Evolutionary conservation across 37 sponge, comb jelly and placozoan species (phyloP), one percentile per base, ranked within the genome.

Genomic region (Ianthella basta): DNA sequence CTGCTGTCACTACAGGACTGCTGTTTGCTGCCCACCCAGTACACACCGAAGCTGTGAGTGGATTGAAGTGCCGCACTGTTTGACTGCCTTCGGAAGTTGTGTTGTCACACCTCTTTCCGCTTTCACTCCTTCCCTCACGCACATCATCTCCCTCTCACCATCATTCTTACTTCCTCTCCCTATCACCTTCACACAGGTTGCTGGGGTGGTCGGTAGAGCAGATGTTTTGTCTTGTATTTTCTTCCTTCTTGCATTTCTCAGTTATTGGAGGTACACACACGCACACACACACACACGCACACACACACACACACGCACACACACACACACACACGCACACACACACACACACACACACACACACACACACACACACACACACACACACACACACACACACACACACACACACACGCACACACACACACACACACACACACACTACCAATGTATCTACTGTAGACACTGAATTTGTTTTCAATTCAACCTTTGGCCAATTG

Each of bases 161-260:
- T 61, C 2, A 61, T n/a, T 61, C 29, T 13, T n/a, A 6, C 12
- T 61, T 5, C 25, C 16, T 29, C 29, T 13, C 40, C 23, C 20
- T 33, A 10, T 70, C 23, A 19, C 34, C 30, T 68, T 29, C 32
- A 1, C 41, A 0, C 25, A 94, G 95, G 92, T 95, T 70, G 25
- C 95, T 84, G 95, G 97, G 21, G 88, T 95, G 21, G 97, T 97
- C 13, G 97, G 97, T 4, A 60, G 97, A 50, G 97, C 97, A 64
- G 97, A 97, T 41, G 44, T 94, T 12, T 60, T 94, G 57, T 72
- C 95, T 18, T 94, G 95, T 72, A 24, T 95, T 15, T 61, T 87
- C 44, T 91, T 93, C 38, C 83, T 93, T 6, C 61, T 86, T 18
- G 80, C 89, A 55, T 5, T 50, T 15, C 27, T 33, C 81, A 24